These are phyloP conservation scores for Pachydiplax longipennis DNA, from an alignment of 2,888 invertebrate genomes.

Conservation along the genomic window DNA sequence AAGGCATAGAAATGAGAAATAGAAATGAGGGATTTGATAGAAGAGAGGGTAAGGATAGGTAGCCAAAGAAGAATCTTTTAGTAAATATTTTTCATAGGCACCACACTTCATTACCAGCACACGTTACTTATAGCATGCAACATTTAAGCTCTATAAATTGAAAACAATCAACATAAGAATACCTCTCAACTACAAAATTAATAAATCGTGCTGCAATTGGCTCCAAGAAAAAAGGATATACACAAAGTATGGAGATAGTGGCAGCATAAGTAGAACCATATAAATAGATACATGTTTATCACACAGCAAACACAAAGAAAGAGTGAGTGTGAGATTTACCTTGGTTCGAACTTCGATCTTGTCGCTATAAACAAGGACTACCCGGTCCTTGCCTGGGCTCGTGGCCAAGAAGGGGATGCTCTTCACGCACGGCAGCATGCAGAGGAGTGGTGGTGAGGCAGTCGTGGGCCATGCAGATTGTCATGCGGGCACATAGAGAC, in stretches of 20 bases:
- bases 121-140: constrained; percentile 22
- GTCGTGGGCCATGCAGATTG: constrained; percentile 49
- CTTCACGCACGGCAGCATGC: constrained; percentile 52
- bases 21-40: not conserved
- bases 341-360: constrained; percentile 64
- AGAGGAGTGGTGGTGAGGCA: constrained; percentile 44
- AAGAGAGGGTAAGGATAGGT: constrained; percentile 1
- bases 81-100: not conserved
- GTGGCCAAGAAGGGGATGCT: constrained; percentile 62
- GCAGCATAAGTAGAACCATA: constrained; percentile 6
- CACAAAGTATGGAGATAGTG: constrained; percentile 18
- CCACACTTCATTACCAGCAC: constrained; percentile 38
- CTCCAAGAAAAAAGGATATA: not conserved
- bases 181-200: not conserved
- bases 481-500: constrained; percentile 50
- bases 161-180: not conserved
- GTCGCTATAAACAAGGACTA: constrained; percentile 64
- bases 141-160: constrained; percentile 9
- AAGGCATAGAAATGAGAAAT: not conserved
- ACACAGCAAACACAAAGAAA: constrained; percentile 7
- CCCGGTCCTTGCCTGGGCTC: constrained; percentile 62
- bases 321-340: constrained; percentile 56
- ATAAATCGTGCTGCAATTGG: constrained; percentile 14
- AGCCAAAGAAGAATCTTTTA: constrained; percentile 39
- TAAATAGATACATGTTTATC: not conserved